phyloP scores from a whole-genome alignment of 1,140 invertebrate genomes.

The Drosophila lacteicornis region DNA sequence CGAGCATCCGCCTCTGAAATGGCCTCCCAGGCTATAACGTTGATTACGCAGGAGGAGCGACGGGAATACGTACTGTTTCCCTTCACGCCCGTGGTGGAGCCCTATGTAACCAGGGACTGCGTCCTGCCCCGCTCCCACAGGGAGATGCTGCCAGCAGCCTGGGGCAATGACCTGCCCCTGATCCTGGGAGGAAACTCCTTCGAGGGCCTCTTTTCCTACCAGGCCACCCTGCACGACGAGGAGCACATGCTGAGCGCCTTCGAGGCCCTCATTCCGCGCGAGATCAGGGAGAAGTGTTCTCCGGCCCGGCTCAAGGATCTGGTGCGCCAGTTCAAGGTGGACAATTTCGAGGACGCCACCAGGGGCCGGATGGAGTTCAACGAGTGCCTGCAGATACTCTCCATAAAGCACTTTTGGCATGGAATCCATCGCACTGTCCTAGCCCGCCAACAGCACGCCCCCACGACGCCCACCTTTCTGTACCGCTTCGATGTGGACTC shows the following conservation, averaged over 20 bases:
- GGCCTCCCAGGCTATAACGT: not conserved
- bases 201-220: slow-evolving; percentile 81
- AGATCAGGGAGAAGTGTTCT: slow-evolving; percentile 26
- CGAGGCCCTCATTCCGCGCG: slow-evolving; percentile 52
- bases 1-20: slow-evolving; percentile 40
- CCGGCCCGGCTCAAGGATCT: slow-evolving; percentile 47
- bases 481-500: slow-evolving; percentile 85
- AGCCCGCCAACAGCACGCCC: slow-evolving; percentile 57
- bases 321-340: slow-evolving; percentile 50
- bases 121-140: slow-evolving; percentile 66
- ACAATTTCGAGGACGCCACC: slow-evolving; percentile 54
- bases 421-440: slow-evolving; percentile 71
- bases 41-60: slow-evolving; percentile 45
- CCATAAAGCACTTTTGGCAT: slow-evolving; percentile 79
- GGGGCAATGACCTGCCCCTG: slow-evolving; percentile 83
- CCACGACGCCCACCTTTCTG: slow-evolving; percentile 83
- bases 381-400: slow-evolving; percentile 63
- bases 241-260: slow-evolving; percentile 58
- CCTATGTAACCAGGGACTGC: slow-evolving; percentile 63
- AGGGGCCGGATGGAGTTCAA: slow-evolving; percentile 53
- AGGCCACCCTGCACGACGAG: slow-evolving; percentile 42
- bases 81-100: slow-evolving; percentile 84
- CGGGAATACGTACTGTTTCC: slow-evolving; percentile 57
- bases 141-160: slow-evolving; percentile 69
- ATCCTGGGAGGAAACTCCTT: slow-evolving; percentile 82